Base-by-base conservation (phyloP, 2,888 invertebrate species). In the Lasius platythorax region DNA sequence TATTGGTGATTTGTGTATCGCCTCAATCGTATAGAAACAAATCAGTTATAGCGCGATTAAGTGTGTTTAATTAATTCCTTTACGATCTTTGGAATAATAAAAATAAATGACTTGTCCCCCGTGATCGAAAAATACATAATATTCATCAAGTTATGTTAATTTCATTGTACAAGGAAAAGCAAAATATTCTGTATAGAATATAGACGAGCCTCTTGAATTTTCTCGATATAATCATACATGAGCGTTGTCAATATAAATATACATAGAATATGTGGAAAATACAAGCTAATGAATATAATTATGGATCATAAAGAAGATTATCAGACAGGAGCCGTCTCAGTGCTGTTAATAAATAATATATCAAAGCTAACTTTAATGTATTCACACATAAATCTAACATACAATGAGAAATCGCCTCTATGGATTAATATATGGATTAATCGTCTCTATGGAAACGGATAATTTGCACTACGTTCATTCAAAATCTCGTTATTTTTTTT, bases 401-500 rank as follows among this genome's bases (percentile, higher is more conserved):
- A 2, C 33, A 43, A 61, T 46, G 56, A 70, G 53, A 33, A 53
- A 23, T 50, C 18, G 37, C 61, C 23, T 46, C 43, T n/a, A 37
- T 72, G 46, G 3, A 23, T 23, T 23, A 23, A 23, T 23, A 23
- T 23, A 23, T 23, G 23, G 23, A 23, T 23, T 23, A 53, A 23
- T 50, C 18, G 37, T 72, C 23, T 46, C 43, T n/a, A 37, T 72
- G 75, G 75, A 84, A 89, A 82, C 89, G 86, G 85, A 70, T 81
- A 82, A 63, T 46, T 78, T 66, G 56, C 82, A 63, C 63, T 74
- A 23, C 58, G 78, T 73, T 72, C 78, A 64, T 3, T 81, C 66
- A 75, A 73, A 84, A 87, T 66, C 46, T 81, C 73, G 50, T 73
- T 66, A 63, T 12, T 87, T 82, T 75, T 78, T 58, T 40, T 33